These are phyloP conservation scores for Wiebesia pumilae DNA, from an alignment of 1,140 invertebrate species.

Conservation along the genomic window DNA sequence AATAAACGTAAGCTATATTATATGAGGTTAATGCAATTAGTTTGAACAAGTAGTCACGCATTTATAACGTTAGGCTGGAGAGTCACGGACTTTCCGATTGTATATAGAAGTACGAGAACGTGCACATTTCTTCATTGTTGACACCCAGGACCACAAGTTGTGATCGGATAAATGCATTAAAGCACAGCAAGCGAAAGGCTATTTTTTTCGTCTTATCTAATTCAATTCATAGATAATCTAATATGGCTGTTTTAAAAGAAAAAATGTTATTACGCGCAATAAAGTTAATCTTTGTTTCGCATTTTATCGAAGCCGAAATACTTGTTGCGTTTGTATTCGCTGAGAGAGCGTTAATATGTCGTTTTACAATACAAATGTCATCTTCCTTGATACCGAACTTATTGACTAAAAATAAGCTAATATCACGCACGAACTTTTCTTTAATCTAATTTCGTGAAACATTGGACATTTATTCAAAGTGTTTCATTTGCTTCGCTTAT, in stretches of 20 bases:
- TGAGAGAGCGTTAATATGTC: too few relatives aligned
- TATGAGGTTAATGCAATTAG: neutral
- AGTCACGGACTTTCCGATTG: neutral
- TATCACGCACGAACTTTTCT: too few relatives aligned
- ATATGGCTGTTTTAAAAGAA: neutral
- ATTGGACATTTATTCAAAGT: too few relatives aligned
- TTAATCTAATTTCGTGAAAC: too few relatives aligned
- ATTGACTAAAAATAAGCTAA: too few relatives aligned
- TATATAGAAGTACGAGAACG: neutral
- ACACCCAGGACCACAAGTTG: neutral
- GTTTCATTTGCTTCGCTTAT: too few relatives aligned
- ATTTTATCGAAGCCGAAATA: neutral
- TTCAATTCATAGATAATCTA: neutral
- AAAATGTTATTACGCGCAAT: neutral
- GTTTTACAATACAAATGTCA: too few relatives aligned
- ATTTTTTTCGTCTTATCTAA: neutral
- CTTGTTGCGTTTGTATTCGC: too few relatives aligned
- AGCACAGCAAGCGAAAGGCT: neutral
- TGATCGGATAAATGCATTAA: neutral
- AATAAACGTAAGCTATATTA: neutral
- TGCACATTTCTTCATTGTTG: neutral
- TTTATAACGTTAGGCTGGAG: neutral
- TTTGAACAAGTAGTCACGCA: neutral
- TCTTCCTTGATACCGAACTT: too few relatives aligned
- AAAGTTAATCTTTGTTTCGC: neutral